These are phyloP conservation scores for Urocyon cinereoargenteus DNA, from an alignment of 2,797 vertebrate species.

Conservation along the genomic window DNA sequence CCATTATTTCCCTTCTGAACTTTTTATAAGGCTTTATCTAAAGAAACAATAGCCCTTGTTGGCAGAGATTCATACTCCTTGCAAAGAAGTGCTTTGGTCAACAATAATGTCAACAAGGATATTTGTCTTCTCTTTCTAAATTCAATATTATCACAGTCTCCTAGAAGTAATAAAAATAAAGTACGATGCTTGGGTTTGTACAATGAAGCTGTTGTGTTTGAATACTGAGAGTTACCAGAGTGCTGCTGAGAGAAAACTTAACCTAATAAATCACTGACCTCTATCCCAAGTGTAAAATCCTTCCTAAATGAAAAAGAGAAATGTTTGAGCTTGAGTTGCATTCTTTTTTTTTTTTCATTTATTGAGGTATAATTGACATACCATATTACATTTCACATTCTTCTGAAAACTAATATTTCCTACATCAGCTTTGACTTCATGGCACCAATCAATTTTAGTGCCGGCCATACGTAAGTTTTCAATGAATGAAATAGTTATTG, in stretches of 20 bases:
- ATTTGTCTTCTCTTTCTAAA: conserved; percentile 78
- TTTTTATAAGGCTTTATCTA: conserved; percentile 50
- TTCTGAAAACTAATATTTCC: conserved; percentile 2
- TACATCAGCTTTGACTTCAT: neutral
- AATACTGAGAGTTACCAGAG: conserved; percentile 78
- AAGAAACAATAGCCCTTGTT: conserved; percentile 33
- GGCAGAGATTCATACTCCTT: conserved; percentile 15
- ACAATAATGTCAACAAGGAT: conserved; percentile 43
- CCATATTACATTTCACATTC: neutral
- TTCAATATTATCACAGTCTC: conserved; percentile 56
- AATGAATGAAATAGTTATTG: conserved; percentile 13
- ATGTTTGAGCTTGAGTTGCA: neutral
- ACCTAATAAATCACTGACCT: conserved; percentile 68
- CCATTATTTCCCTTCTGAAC: conserved; percentile 46
- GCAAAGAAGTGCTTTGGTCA: conserved; percentile 77
- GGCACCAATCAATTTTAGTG: neutral
- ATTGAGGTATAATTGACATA: neutral
- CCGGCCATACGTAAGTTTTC: neutral
- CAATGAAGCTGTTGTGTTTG: conserved; percentile 72
- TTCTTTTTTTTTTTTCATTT: neutral
- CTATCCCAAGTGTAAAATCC: conserved; percentile 50
- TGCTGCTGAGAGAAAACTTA: conserved; percentile 69
- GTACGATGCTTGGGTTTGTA: conserved; percentile 71
- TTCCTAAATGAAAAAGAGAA: conserved; percentile 30
- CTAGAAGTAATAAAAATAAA: conserved; percentile 81